Conservation (phyloP, 2,113 vertebrate genomes). For the Climacteris rufus region DNA sequence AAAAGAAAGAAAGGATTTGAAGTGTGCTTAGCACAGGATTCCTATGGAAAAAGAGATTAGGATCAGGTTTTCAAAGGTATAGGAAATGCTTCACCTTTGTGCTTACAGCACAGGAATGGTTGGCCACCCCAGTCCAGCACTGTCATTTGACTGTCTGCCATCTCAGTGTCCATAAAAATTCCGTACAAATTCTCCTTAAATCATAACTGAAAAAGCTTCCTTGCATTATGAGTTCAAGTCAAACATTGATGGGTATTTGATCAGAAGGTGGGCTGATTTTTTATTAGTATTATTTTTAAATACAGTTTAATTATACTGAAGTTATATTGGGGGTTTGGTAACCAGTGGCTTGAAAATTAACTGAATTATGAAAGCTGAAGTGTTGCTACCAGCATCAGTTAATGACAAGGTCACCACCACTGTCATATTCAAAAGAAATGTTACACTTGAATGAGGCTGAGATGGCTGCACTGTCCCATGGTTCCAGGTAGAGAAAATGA, state of each 20-base stretch:
- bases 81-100: background rate
- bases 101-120: accelerated
- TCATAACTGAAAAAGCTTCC: background rate
- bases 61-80: background rate
- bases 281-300: background rate
- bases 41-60: background rate
- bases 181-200: background rate
- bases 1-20: background rate
- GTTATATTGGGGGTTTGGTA: constrained; percentile 65
- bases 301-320: constrained; percentile 65
- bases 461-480: constrained; percentile 74
- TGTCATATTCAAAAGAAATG: constrained; percentile 82
- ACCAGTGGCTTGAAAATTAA: constrained; percentile 79
- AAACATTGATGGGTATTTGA: background rate
- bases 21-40: background rate
- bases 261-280: background rate
- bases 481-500: constrained; percentile 80
- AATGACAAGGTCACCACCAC: constrained; percentile 80
- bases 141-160: background rate
- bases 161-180: background rate
- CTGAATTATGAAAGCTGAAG: constrained; percentile 77
- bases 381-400: constrained; percentile 73
- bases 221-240: background rate
- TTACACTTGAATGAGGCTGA: constrained; percentile 82
- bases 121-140: background rate